Base-by-base conservation (phyloP, 1,140 invertebrate genomes). In the Delia radicum region DNA sequence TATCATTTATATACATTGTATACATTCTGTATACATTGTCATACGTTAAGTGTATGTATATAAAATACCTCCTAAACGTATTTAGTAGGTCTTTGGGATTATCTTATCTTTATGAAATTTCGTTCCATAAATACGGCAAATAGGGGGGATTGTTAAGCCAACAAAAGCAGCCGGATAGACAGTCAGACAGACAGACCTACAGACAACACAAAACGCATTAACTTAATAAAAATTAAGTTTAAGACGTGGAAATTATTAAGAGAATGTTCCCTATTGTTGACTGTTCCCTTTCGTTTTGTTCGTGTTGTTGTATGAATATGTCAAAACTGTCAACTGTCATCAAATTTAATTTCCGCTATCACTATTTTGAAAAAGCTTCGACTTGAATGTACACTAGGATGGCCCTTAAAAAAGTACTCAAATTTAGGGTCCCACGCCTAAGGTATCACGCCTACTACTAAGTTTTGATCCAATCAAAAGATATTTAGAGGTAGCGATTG, bases 51-150 rank as follows among this genome's bases (percentile, higher is more conserved):
- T 65, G 63, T 28, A 33, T 69, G 18, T 12, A 28, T 63, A n/a
- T 29, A 28, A 21, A 69, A 69, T 24, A 33, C 65, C 65, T 69
- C 65, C 65, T 69, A 69, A 69, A 55, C 33, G 65, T 33, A 69
- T 69, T 37, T 69, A 33, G 29, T 69, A 10, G 65, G 65, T 69
- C 65, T 69, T 33, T 33, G 65, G 65, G 65, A 69, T 69, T 69
- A 69, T 69, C 65, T 69, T 69, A 69, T 69, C 65, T 69, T 15
- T 42, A 24, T 7, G 29, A 69, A 13, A 3, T 69, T 10, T 42
- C n/a, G 37, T 33, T 48, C 4, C 26, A 61, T 31, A 28, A 61
- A 73, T 26, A 73, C 24, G 21, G 33, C 37, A 73, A 61, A 27
- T 29, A 24, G 3, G 27, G 24, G 37, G 28, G n/a, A 72, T 8